Percentiles rank a stretch among this genome's conserved stretches.
These are phyloP conservation scores for Phortica magna DNA, from an alignment of 2,888 invertebrate genomes.

Conservation along the genomic window DNA sequence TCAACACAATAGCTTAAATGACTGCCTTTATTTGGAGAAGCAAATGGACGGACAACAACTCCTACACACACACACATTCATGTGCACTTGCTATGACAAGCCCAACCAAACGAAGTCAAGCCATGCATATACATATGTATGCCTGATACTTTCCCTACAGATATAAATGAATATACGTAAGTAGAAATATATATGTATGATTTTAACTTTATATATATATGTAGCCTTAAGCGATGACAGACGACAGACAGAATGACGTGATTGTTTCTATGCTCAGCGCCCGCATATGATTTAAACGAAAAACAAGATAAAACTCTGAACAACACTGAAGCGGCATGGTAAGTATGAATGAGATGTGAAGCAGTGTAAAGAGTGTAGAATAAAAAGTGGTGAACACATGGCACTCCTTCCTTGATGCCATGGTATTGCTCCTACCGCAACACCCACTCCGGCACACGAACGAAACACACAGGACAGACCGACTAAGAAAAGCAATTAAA, in stretches of 20 bases:
- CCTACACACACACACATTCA: neutral
- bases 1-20: conserved; percentile 64
- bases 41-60: neutral
- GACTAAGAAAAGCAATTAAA: conserved; percentile 45
- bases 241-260: conserved; percentile 64
- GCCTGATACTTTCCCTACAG: conserved; percentile 27
- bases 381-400: neutral
- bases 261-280: conserved; percentile 59
- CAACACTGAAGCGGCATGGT: neutral
- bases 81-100: neutral
- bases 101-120: neutral
- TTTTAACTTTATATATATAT: conserved; percentile 39
- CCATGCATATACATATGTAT: conserved; percentile 23
- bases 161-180: conserved; percentile 34
- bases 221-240: conserved; percentile 25
- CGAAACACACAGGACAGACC: conserved; percentile 1
- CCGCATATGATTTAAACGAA: conserved; percentile 71
- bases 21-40: conserved; percentile 56
- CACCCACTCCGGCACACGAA: conserved; percentile 3
- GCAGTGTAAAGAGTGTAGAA: neutral
- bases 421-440: conserved; percentile 32
- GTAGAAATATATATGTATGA: conserved; percentile 28
- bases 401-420: conserved; percentile 13
- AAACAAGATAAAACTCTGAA: conserved; percentile 68
- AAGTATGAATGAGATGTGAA: neutral